A percentile compares a stretch with the other conserved stretches of the same genome.
Evolutionary conservation across 35 echinoderm and acorn worm genomes (phyloP).

Genomic region (Acanthaster planci): DNA sequence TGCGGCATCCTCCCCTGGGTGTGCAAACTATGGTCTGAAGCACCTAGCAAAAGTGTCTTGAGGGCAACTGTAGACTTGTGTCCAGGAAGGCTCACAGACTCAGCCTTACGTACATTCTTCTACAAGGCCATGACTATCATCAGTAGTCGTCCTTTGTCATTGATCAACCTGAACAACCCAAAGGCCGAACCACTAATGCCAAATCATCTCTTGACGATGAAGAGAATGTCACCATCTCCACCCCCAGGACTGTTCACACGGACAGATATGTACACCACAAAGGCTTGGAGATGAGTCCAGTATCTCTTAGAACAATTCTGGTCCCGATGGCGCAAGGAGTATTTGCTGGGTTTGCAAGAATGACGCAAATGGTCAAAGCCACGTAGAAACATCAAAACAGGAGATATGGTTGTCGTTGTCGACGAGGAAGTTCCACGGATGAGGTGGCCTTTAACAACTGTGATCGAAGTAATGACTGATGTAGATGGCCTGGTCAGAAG

Average conservation of each 20-base stretch:
- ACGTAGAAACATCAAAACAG: slow-evolving; percentile 24
- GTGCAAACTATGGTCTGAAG: slow-evolving; percentile 79
- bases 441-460: slow-evolving; percentile 38
- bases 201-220: slow-evolving; percentile 65
- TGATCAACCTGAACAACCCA: slow-evolving; percentile 32
- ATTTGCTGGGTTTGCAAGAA: slow-evolving; percentile 26
- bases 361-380: slow-evolving; percentile 48
- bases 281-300: slow-evolving; percentile 60
- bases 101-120: slow-evolving; percentile 35
- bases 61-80: slow-evolving; percentile 16
- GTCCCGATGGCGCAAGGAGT: slow-evolving; percentile 56
- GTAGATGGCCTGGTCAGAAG: slow-evolving; percentile 51
- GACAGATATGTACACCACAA: slow-evolving; percentile 36
- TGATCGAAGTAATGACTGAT: slow-evolving; percentile 23
- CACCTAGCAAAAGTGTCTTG: slow-evolving; percentile 48
- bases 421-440: slow-evolving; percentile 19
- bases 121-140: slow-evolving; percentile 30
- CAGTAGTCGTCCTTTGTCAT: slow-evolving; percentile 43
- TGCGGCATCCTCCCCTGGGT: slow-evolving; percentile 64
- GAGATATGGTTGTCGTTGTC: slow-evolving; percentile 48
- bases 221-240: slow-evolving; percentile 47
- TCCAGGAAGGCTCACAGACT: slow-evolving; percentile 44
- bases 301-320: slow-evolving; percentile 57
- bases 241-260: slow-evolving; percentile 58
- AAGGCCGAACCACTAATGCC: slow-evolving; percentile 51